Conservation (phyloP, 2,113 vertebrate species). For the Tringa solitaria region DNA sequence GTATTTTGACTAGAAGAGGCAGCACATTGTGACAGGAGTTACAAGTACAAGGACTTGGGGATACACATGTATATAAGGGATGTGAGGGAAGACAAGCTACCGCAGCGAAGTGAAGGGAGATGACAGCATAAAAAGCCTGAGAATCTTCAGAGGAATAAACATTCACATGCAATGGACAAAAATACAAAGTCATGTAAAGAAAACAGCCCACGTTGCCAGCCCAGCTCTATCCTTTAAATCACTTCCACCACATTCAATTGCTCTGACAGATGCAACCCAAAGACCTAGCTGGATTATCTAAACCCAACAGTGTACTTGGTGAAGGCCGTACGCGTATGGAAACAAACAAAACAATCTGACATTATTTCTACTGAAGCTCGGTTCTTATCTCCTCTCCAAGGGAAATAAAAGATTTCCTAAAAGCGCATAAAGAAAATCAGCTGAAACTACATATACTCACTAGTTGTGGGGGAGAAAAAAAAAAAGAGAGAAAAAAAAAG, state of each 20-base stretch:
- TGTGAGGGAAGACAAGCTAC: background rate
- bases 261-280: background rate
- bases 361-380: background rate
- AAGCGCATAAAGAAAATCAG: background rate
- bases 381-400: background rate
- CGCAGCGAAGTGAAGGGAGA: background rate
- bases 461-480: background rate
- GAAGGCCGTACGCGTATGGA: background rate
- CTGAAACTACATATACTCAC: background rate
- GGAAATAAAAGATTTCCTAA: conserved; percentile 38
- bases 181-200: background rate
- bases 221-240: background rate
- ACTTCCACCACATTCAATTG: background rate
- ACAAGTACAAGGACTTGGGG: background rate
- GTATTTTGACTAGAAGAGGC: background rate
- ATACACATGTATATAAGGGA: background rate
- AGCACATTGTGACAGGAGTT: background rate
- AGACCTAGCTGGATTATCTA: conserved; percentile 22
- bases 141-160: background rate
- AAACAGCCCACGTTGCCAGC: background rate
- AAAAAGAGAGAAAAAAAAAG: background rate
- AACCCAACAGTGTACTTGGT: conserved; percentile 8
- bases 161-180: background rate
- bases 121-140: background rate
- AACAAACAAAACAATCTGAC: conserved; percentile 33